A percentile compares a stretch with the other conserved stretches of the same genome.
phyloP scores from a whole-genome alignment of 2,113 vertebrate species.

The Platanista minor region DNA sequence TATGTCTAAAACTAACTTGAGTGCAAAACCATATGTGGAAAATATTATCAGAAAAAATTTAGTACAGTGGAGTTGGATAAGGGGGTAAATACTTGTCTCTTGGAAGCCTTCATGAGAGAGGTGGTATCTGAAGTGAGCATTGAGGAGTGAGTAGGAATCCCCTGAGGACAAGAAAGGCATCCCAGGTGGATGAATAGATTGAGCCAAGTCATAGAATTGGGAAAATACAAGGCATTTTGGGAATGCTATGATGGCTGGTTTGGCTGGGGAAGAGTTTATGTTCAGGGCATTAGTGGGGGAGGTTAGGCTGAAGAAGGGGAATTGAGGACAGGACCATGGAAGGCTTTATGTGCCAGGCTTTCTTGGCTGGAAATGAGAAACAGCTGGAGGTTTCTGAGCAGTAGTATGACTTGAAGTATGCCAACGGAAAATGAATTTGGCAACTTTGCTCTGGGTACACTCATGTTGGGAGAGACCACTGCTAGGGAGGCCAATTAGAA shows the following conservation, averaged over 20 bases:
- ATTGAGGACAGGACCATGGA: neutral
- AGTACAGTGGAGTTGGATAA: neutral
- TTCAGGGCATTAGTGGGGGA: neutral
- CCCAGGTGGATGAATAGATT: neutral
- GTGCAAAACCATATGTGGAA: neutral
- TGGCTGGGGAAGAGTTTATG: neutral
- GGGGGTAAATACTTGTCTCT: neutral
- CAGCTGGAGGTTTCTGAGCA: slow-evolving; percentile 20
- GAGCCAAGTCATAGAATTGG: neutral
- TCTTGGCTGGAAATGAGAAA: slow-evolving; percentile 17
- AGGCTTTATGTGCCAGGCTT: neutral
- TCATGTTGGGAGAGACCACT: neutral
- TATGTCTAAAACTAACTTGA: neutral
- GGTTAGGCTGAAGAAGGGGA: neutral
- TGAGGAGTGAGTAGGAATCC: neutral
- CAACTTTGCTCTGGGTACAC: neutral
- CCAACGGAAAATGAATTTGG: neutral
- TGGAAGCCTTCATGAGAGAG: neutral
- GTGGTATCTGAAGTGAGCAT: neutral
- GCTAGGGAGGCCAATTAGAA: neutral
- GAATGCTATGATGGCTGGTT: neutral
- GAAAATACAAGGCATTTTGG: neutral
- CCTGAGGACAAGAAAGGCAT: neutral
- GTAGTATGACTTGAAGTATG: neutral
- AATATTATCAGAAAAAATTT: neutral